A percentile compares a stretch with the other conserved stretches of the same genome.
Conservation (phyloP, 2,888 invertebrate species). For the Galerucella calmariensis region DNA sequence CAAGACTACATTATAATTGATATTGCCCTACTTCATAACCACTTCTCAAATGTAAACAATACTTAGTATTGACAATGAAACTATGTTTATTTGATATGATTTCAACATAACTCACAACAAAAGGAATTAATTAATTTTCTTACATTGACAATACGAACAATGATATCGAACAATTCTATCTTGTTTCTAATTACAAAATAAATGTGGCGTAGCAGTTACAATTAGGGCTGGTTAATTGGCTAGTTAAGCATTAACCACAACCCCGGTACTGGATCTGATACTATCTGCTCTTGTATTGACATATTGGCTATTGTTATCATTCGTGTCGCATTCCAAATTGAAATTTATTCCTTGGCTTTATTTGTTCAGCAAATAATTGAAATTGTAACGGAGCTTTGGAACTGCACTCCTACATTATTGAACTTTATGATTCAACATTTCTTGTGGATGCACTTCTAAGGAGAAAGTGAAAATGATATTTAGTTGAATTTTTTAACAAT, state of each 20-base stretch:
- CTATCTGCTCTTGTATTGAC: conserved; percentile 46
- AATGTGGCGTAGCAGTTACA: conserved; percentile 57
- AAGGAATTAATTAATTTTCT: conserved; percentile 30
- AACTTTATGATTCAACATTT: background rate
- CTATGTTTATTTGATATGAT: background rate
- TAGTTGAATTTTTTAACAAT: too few relatives aligned
- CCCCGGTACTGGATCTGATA: conserved; percentile 49
- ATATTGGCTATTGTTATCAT: conserved; percentile 38
- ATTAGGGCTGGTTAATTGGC: conserved; percentile 59
- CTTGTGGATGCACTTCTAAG: too few relatives aligned
- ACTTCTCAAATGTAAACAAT: too few relatives aligned
- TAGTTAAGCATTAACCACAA: conserved; percentile 56
- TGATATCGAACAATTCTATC: conserved; percentile 49
- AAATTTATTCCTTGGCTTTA: conserved; percentile 24
- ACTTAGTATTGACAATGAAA: background rate
- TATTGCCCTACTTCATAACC: too few relatives aligned
- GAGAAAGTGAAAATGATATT: too few relatives aligned
- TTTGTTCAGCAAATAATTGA: conserved; percentile 28
- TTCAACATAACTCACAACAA: conserved; percentile 6
- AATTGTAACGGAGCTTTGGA: conserved; percentile 16
- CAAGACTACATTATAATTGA: too few relatives aligned
- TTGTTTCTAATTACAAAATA: conserved; percentile 57
- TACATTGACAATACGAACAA: conserved; percentile 45
- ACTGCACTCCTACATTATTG: background rate
- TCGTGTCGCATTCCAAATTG: conserved; percentile 29